Evolutionary conservation across 2,888 invertebrate species (phyloP), one percentile per base, ranked within the genome.

Genomic region (Idaea biselata): DNA sequence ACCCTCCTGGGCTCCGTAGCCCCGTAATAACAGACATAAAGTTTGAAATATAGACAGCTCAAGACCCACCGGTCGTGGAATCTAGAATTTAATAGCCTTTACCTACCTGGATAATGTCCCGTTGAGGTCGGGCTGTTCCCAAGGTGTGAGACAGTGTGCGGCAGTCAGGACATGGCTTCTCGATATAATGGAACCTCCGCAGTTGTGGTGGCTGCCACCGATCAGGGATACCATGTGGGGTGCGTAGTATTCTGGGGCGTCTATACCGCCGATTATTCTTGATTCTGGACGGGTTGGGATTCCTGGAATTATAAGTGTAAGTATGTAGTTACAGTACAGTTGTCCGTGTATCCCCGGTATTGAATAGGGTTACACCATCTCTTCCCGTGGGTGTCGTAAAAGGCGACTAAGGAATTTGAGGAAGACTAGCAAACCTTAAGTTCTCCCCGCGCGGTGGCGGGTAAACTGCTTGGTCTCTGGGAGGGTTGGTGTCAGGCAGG

Each of bases 81-180:
- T 5, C 25, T 25, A 3, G 25, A 25, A 25, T 25, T 25, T 25
- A 25, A 44, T 14, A 44, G 44, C 11, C 7, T 14, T 16, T 33
- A 65, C 73, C 72, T 64, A 78, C 75, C 57, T 1, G 54, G 68
- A 16, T 0, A 83, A 60, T 16, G 66, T 62, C 1, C 73, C 73
- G 0, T 56, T 56, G 60, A 71, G 66, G 0, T 60, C 17, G 1
- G 44, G 44, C 14, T 44, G 8, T 44, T 70, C 54, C 58, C 73
- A 72, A 0, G 64, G 64, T 0, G 75, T 70, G n/a, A 83, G 73
- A 60, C 84, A 84, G 61, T 84, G 83, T 0, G 83, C 79, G 0
- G 84, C 80, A 0, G 77, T 76, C 44, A 82, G 62, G 16, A 81
- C 31, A 59, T 68, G 62, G 0, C 55, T n/a, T 14, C 55, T 5